phyloP scores from a whole-genome alignment of 2,797 vertebrate genomes.

The Onychomys leucogaster region DNA sequence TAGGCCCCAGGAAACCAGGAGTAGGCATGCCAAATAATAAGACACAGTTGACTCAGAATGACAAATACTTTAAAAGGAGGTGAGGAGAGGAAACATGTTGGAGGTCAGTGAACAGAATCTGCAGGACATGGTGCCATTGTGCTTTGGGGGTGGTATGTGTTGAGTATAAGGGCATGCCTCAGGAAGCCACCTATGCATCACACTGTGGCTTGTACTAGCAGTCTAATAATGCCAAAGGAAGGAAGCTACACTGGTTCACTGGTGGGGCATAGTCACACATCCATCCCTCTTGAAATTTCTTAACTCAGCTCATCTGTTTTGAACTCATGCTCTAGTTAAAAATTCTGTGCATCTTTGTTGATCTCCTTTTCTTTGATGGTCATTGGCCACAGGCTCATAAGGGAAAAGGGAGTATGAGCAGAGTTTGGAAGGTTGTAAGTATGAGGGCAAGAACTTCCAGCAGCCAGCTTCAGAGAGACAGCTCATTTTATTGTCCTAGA shows the following conservation, averaged over 20 bases:
- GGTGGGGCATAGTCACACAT: no score
- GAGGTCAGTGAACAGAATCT: neutral
- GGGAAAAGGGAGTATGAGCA: neutral
- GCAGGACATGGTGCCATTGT: fast-evolving
- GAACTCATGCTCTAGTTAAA: neutral
- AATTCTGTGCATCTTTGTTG: neutral
- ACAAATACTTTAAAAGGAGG: neutral
- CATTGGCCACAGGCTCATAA: neutral
- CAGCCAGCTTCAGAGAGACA: neutral
- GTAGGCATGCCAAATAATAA: neutral
- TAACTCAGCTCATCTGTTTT: neutral
- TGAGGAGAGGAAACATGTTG: neutral
- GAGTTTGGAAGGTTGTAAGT: neutral
- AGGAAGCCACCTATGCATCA: neutral
- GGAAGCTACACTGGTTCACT: neutral
- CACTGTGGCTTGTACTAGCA: neutral
- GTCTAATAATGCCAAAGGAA: neutral
- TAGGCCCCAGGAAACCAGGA: neutral
- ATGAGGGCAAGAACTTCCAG: neutral
- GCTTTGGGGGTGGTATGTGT: fast-evolving
- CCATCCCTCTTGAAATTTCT: neutral
- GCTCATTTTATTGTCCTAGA: neutral
- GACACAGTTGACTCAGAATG: neutral
- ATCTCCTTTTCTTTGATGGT: neutral
- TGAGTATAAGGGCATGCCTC: neutral